Base-by-base conservation (phyloP, 2,888 invertebrate genomes). In the Apoda limacodes region DNA sequence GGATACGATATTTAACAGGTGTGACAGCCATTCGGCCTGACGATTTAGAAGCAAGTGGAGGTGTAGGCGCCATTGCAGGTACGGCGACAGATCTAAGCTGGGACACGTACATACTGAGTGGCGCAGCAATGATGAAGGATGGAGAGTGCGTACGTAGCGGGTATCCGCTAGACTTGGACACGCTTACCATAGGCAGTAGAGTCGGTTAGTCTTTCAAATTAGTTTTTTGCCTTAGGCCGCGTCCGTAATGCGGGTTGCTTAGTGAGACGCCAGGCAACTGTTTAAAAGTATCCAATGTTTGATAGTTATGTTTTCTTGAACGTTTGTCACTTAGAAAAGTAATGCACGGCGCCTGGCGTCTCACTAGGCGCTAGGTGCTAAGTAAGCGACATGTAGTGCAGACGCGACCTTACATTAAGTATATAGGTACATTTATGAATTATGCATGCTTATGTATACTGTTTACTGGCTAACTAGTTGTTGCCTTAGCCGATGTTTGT, bases 31-130 rank as follows among this genome's bases (percentile, higher is more conserved):
- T 93, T n/a, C 85, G 90, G 9, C 95, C 96, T 0, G 95, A 95
- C 45, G 93, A 95, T 45, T 78, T 96, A 34, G 92, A 93, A 40
- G 55, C 54, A 2, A 60, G 51, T 28, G 68, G 69, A 0, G 67
- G 67, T 2, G 58, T 64, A 1, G 67, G 62, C 0, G 60, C 62
- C 1, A 37, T 72, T 17, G 75, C 95, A 0, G 90, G 90, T 23
- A 95, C 95, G 3, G 95, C 96, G 55, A 95, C 94, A 0, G 95
- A 96, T 59, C 86, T 96, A 30, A 90, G 89, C 59, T 89, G 91
- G 58, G 95, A 95, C 53, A 95, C 95, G 0, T 95, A 94, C 84
- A 94, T 96, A 83, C 74, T 96, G 6, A 95, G 95, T 52, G 95
- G 96, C 1, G 90, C 93, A 1, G 90, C 93, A 30, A 88, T 96